Percentiles rank a stretch among this genome's conserved stretches.
Conservation (phyloP, 1,140 invertebrate species). For the Harpegnathos saltator region DNA sequence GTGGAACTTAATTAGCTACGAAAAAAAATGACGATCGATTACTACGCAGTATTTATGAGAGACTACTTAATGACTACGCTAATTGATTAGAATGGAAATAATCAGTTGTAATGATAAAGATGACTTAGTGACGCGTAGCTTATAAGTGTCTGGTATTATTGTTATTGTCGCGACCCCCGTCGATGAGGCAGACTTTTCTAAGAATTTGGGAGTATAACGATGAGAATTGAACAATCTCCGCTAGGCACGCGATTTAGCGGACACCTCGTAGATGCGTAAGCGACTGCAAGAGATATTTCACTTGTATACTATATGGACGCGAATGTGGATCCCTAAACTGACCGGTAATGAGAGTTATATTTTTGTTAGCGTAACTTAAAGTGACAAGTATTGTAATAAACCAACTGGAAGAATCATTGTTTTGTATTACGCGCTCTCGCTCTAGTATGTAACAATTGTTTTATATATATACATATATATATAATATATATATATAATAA, state of each 20-base stretch:
- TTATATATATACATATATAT: conserved; percentile 55
- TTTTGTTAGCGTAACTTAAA: conserved; percentile 77
- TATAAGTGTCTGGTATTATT: too few relatives aligned
- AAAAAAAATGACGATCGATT: too few relatives aligned
- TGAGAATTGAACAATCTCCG: background rate
- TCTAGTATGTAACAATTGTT: conserved; percentile 68
- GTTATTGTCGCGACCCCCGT: too few relatives aligned
- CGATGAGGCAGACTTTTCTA: too few relatives aligned
- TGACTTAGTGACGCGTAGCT: too few relatives aligned
- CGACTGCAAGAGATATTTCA: conserved; percentile 78
- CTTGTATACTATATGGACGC: conserved; percentile 67
- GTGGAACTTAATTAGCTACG: too few relatives aligned
- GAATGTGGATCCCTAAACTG: conserved; percentile 63
- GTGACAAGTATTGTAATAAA: conserved; percentile 64
- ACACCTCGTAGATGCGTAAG: conserved; percentile 59
- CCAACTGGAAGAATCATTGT: conserved; percentile 67
- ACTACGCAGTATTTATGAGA: too few relatives aligned
- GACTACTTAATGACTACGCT: too few relatives aligned
- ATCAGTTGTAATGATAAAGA: too few relatives aligned
- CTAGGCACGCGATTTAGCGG: background rate
- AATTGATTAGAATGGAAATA: too few relatives aligned
- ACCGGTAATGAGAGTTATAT: conserved; percentile 76
- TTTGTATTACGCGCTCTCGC: conserved; percentile 74
- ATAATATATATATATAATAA: conserved; percentile 45
- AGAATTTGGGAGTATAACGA: background rate